Evolutionary conservation across 1,140 invertebrate species (phyloP), one percentile per base, ranked within the genome.

Genomic region (Mercenaria mercenaria): DNA sequence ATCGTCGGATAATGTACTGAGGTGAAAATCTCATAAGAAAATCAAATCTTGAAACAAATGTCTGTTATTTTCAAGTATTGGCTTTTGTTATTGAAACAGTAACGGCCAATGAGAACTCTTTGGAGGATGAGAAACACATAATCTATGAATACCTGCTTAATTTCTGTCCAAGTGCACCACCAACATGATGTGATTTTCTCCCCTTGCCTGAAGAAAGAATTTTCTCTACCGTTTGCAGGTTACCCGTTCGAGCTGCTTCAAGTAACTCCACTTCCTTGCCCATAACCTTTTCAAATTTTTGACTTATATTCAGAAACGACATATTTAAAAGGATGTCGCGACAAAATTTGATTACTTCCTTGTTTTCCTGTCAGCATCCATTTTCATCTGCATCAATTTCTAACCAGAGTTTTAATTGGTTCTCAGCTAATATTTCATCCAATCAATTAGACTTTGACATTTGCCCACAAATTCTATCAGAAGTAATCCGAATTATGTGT

Each of bases 181-280:
- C 82, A 52, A 84, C 82, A 72, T 64, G 43, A 72, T 64, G 43
- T 3, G 76, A 79, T 50, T 79, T 79, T 56, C 50, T 79, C 20
- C 34, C 15, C 85, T 98, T 97, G 96, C 98, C 98, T 93, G 97
- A 97, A 93, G 97, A 97, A 91, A 99, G 96, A 94, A 99, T 98
- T 97, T 99, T 99, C 96, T 99, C 98, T 74, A 99, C 98, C 92
- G 98, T 97, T 89, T 97, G 96, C 93, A 98, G 97, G 96, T 99
- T 98, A 95, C 98, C 99, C 96, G 97, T 98, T 94, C 98, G 97
- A 91, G 98, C 98, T 93, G 98, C 99, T 95, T 99, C 98, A 95
- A 99, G 97, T 96, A 99, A 97, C 96, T 99, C 98, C 96, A 99
- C 98, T 96, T 99, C 98, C 96, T 99, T 99, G 95, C 98, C 98